Evolutionary conservation across 2,113 vertebrate species (phyloP).

Genomic region (Labeo catla): DNA sequence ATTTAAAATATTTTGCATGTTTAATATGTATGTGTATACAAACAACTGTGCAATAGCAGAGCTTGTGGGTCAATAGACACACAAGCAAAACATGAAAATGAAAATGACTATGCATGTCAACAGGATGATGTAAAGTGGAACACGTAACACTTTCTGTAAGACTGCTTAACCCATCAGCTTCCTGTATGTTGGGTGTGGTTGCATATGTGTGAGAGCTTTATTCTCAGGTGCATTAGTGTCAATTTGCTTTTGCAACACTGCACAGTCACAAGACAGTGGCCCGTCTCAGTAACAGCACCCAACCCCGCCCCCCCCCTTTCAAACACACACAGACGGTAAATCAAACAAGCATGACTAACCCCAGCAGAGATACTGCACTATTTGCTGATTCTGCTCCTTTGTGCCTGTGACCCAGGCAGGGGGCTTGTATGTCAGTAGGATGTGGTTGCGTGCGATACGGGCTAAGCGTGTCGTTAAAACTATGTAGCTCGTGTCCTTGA

Average conservation of each 20-base stretch:
- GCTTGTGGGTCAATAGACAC: not conserved
- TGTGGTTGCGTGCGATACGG: not conserved
- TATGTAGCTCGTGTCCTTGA: not conserved
- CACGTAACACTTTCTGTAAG: not conserved
- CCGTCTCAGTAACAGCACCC: constrained; percentile 10
- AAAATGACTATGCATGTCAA: not conserved
- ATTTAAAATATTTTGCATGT: not conserved
- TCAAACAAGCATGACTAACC: constrained; percentile 8
- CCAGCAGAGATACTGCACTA: constrained; percentile 7
- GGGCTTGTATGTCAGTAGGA: constrained; percentile 22
- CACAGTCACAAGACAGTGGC: constrained; percentile 55
- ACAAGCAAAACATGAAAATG: not conserved
- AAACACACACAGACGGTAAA: constrained; percentile 18
- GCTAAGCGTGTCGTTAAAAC: not conserved
- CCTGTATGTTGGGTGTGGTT: constrained; percentile 39
- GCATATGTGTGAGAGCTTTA: not conserved
- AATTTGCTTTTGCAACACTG: constrained; percentile 48
- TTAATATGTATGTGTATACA: not conserved
- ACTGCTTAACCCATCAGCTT: constrained; percentile 4
- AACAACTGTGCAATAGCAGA: not conserved
- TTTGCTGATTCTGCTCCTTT: constrained; percentile 14
- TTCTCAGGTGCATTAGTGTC: constrained; percentile 21
- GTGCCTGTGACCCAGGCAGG: not conserved
- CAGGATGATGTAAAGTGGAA: constrained; percentile 9
- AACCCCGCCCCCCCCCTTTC: constrained; percentile 7